Evolutionary conservation across 1,140 invertebrate genomes (phyloP), one percentile per base, ranked within the genome.

Genomic region (Penaeus vannamei): DNA sequence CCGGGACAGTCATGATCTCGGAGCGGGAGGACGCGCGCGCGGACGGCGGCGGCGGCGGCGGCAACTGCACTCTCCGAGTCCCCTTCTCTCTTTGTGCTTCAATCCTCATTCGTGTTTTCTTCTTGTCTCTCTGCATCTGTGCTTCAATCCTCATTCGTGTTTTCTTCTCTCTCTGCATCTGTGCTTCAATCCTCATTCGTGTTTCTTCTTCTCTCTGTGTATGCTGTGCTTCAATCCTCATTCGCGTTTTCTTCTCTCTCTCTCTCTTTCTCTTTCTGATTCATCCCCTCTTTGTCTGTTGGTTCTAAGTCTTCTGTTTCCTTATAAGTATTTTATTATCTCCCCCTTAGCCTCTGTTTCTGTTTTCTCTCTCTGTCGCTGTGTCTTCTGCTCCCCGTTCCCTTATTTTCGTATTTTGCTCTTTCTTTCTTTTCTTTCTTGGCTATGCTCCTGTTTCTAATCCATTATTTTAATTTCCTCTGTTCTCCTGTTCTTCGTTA

Each of bases 141-240:
- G 64, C 64, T 17, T n/a, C 62, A 22, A 32, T 53, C 32, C 81
- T 26, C 61, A 66, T 32, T 84, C 82, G 36, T 32, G 32, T 36
- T 53, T 36, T 32, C 60, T 60, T 84, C 82, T 84, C 82, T 84
- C 82, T 84, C 61, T 64, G 59, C 61, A 19, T 83, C 81, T 83
- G 20, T 60, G 59, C 64, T 17, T n/a, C 62, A 22, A 32, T 53
- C 32, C 81, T 26, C 61, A 66, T 32, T 84, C 82, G 36, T 32
- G 32, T 36, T 53, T 36, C 22, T 66, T 60, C 64, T 60, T 84
- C 82, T 84, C 82, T 84, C 61, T 64, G 59, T 83, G 36, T 83
- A 46, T 19, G 4, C 81, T 83, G 20, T 60, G 59, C 64, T 17
- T n/a, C 62, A 22, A 32, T 53, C 32, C 81, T 26, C 61, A 66